Conservation (phyloP, 2,113 vertebrate genomes). For the Microcebus griseorufus region DNA sequence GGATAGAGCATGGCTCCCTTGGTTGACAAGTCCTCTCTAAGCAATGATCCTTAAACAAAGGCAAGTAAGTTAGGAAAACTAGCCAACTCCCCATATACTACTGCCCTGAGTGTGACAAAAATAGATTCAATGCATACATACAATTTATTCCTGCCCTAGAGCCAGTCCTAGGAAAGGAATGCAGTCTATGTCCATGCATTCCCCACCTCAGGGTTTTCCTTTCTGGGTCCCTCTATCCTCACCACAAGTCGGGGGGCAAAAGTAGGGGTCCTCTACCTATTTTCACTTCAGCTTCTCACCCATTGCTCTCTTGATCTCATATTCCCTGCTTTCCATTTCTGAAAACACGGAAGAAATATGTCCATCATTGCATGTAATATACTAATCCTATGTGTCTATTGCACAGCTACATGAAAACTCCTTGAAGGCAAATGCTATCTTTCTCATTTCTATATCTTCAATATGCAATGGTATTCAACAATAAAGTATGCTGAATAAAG, state of each 20-base stretch:
- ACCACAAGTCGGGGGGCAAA: accelerated
- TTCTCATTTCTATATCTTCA: not conserved
- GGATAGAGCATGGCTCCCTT: not conserved
- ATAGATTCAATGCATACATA: not conserved
- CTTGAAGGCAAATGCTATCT: not conserved
- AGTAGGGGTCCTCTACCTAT: not conserved
- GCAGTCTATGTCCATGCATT: not conserved
- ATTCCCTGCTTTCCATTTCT: not conserved
- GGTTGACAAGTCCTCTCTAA: not conserved
- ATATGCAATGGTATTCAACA: not conserved
- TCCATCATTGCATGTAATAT: not conserved
- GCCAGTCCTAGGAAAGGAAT: not conserved
- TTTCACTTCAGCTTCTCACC: not conserved
- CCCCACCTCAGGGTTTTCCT: not conserved
- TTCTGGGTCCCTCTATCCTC: not conserved
- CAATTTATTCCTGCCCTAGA: not conserved
- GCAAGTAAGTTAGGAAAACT: not conserved
- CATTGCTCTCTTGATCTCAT: not conserved
- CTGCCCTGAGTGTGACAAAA: not conserved
- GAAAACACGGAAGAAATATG: not conserved
- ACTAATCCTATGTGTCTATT: not conserved
- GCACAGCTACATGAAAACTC: not conserved
- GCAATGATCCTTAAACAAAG: not conserved
- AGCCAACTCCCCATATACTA: not conserved
- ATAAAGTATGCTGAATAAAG: not conserved